Percentiles rank a stretch among this genome's conserved stretches.
Evolutionary conservation across 2,113 vertebrate species (phyloP).

Genomic region (Prinia subflava): DNA sequence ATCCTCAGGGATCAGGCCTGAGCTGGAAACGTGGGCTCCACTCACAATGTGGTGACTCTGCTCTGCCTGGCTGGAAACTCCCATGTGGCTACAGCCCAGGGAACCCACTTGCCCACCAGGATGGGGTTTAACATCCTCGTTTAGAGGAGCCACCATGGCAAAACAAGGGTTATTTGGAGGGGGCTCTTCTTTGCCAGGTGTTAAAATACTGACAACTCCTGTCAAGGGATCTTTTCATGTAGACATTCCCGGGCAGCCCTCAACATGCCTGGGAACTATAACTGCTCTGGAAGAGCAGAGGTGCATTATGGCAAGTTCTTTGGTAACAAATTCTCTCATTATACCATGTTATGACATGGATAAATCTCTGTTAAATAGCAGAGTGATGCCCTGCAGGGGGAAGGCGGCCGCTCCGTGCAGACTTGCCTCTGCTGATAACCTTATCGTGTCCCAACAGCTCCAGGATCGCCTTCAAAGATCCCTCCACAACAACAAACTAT

Average conservation of each 20-base stretch:
- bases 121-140: rapidly evolving
- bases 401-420: slow-evolving; percentile 13
- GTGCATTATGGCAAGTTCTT: slow-evolving; percentile 58
- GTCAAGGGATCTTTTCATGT: slow-evolving; percentile 71
- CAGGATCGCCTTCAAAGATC: slow-evolving; percentile 47
- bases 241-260: slow-evolving; percentile 72
- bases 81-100: rapidly evolving
- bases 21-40: not conserved
- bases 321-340: slow-evolving; percentile 62
- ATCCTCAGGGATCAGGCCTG: not conserved
- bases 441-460: slow-evolving; percentile 66
- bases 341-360: slow-evolving; percentile 77
- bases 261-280: slow-evolving; percentile 66
- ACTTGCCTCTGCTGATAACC: slow-evolving; percentile 64
- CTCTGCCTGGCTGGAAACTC: not conserved
- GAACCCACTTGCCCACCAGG: rapidly evolving
- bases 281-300: slow-evolving; percentile 59
- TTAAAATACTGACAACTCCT: slow-evolving; percentile 57
- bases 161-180: slow-evolving; percentile 48
- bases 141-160: not conserved
- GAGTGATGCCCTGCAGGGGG: slow-evolving; percentile 48
- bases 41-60: rapidly evolving
- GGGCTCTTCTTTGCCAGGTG: slow-evolving; percentile 62
- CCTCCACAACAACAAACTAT: slow-evolving; percentile 31
- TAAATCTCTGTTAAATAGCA: slow-evolving; percentile 66